A percentile compares a stretch with the other conserved stretches of the same genome.
Conservation (phyloP, 2,113 vertebrate genomes). For the Sinocyclocheilus anophthalmus region DNA sequence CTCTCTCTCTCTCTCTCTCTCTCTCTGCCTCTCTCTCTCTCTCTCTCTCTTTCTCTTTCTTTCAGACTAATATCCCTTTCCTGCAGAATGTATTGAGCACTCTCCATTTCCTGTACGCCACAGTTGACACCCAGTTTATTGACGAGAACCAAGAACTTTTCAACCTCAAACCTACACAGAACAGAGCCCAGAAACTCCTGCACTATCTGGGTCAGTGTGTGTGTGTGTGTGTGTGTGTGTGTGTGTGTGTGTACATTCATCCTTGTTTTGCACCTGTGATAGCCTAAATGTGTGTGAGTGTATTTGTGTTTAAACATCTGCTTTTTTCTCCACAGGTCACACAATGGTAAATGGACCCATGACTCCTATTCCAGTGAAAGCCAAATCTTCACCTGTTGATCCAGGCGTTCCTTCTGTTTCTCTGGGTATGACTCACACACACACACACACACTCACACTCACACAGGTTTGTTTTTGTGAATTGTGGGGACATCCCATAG, state of each 20-base stretch:
- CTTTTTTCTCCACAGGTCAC: constrained; percentile 75
- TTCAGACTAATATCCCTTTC: constrained; percentile 93
- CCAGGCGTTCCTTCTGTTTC: constrained; percentile 79
- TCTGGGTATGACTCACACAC: constrained; percentile 75
- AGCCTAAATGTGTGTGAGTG: background rate
- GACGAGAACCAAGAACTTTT: constrained; percentile 81
- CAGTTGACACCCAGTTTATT: constrained; percentile 83
- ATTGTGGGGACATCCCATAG: too few species aligned
- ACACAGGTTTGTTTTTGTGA: background rate
- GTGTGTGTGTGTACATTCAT: constrained; percentile 56
- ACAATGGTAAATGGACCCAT: constrained; percentile 92
- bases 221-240: too few species aligned
- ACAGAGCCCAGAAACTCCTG: constrained; percentile 83
- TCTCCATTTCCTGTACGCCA: constrained; percentile 87
- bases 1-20: too few species aligned
- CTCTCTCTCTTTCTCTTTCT: background rate
- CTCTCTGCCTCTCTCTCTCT: too few species aligned
- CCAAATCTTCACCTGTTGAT: constrained; percentile 80
- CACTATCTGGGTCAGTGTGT: constrained; percentile 83
- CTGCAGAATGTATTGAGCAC: constrained; percentile 91
- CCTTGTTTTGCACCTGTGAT: background rate
- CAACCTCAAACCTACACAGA: constrained; percentile 77
- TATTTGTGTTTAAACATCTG: constrained; percentile 26
- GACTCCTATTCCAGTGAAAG: constrained; percentile 88
- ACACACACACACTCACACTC: constrained; percentile 56